A percentile compares a stretch with the other conserved stretches of the same genome.
phyloP scores from a whole-genome alignment of 1,140 invertebrate genomes.

The Zophobas atratus region DNA sequence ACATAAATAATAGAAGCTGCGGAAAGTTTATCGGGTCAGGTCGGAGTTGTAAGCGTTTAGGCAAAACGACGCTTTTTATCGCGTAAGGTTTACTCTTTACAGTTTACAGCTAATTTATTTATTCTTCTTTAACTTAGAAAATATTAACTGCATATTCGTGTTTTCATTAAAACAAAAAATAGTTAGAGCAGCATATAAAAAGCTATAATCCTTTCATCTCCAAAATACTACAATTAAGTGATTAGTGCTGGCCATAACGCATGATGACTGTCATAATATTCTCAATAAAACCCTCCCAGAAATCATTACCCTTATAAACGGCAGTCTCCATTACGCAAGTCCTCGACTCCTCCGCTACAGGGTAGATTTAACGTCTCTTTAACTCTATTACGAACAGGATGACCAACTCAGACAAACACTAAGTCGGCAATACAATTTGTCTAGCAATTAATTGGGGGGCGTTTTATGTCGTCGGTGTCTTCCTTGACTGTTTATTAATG shows the following conservation, averaged over 20 bases:
- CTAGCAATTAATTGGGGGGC: slow-evolving; percentile 15
- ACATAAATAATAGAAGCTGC: slow-evolving; percentile 21
- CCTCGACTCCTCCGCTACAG: neutral
- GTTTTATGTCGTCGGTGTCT: slow-evolving; percentile 14
- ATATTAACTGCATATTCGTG: too few species aligned
- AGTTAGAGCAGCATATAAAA: too few species aligned
- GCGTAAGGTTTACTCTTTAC: too few species aligned
- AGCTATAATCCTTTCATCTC: too few species aligned
- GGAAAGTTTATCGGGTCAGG: neutral
- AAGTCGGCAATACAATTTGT: slow-evolving; percentile 29
- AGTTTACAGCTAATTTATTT: too few species aligned
- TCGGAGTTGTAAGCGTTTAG: neutral
- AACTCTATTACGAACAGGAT: slow-evolving; percentile 11
- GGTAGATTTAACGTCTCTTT: slow-evolving; percentile 25
- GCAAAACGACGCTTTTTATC: neutral
- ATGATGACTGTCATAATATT: neutral
- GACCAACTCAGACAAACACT: slow-evolving; percentile 7
- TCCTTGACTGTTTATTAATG: slow-evolving; percentile 22
- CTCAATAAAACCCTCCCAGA: slow-evolving; percentile 5
- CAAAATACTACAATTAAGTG: neutral
- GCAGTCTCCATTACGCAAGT: neutral
- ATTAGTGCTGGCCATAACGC: neutral
- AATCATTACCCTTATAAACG: neutral
- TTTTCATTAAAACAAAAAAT: too few species aligned
- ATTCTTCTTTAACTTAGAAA: too few species aligned